Percentiles rank a stretch among this genome's conserved stretches.
These are phyloP conservation scores for Amphiduros pacificus DNA, from an alignment of 2,888 invertebrate genomes.

Conservation along the genomic window DNA sequence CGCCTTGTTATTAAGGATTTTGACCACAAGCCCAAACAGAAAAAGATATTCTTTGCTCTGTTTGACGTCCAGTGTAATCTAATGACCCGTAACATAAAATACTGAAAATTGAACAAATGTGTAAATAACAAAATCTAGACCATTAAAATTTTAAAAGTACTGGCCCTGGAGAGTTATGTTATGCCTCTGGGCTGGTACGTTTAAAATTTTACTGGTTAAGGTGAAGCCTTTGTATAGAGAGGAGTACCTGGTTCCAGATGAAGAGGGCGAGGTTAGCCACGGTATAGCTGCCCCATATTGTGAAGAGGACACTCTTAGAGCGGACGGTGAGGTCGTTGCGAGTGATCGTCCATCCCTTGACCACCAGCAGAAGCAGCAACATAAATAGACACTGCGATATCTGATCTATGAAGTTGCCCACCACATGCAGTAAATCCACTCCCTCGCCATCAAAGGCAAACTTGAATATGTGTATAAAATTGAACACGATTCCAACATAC, in stretches of 20 bases:
- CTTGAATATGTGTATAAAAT: slow-evolving; percentile 84
- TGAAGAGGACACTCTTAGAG: slow-evolving; percentile 76
- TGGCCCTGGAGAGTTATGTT: too few species aligned
- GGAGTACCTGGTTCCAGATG: slow-evolving; percentile 94
- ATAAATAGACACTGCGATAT: slow-evolving; percentile 89
- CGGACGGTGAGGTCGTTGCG: slow-evolving; percentile 79
- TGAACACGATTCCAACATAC: slow-evolving; percentile 81
- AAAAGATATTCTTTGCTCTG: too few species aligned
- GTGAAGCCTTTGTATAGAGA: too few species aligned
- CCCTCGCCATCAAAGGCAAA: slow-evolving; percentile 91
- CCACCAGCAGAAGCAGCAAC: slow-evolving; percentile 84
- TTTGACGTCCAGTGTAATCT: too few species aligned
- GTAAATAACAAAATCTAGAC: too few species aligned
- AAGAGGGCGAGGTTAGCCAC: slow-evolving; percentile 88
- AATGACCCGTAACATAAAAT: too few species aligned
- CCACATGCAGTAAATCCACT: slow-evolving; percentile 76
- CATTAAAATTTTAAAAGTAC: too few species aligned
- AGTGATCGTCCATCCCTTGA: slow-evolving; percentile 97
- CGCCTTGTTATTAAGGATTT: too few species aligned
- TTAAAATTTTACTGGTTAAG: too few species aligned
- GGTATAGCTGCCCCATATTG: slow-evolving; percentile 89
- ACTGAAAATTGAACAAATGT: too few species aligned
- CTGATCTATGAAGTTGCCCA: slow-evolving; percentile 87
- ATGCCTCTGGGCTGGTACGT: too few species aligned
- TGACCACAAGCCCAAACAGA: too few species aligned